Base-by-base conservation (phyloP, 1,140 invertebrate species). In the Elysia chlorotica region DNA sequence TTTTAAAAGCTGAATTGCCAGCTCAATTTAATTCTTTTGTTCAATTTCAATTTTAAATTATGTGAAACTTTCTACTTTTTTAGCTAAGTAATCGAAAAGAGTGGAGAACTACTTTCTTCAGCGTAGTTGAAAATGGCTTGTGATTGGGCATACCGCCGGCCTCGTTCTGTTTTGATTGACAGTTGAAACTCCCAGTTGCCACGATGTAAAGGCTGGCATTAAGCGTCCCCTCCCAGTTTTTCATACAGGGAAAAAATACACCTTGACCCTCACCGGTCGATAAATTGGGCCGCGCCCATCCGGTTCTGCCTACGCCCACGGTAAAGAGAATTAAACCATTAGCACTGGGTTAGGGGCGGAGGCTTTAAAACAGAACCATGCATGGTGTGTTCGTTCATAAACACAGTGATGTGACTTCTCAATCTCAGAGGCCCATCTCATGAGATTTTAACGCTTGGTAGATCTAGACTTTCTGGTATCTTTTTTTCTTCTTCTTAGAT, bases 101-200 rank as follows among this genome's bases (percentile, higher is more conserved):
- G 30, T 30, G 3, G n/a, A 61, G 25, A 37, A 25, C 21, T 36
- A 2, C 21, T 5, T 28, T 23, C 25, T 1, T n/a, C n/a, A 21
- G 6, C 21, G 36, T 36, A 17, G 54, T 21, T 19, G n/a, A n/a
- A n/a, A n/a, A n/a, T n/a, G n/a, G n/a, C n/a, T n/a, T n/a, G n/a
- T n/a, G n/a, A n/a, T n/a, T n/a, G n/a, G n/a, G n/a, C n/a, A n/a
- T n/a, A n/a, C 33, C 19, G 28, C 31, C 36, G 68, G n/a, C 68
- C 68, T 71, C 59, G 68, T 71, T 71, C 54, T 59, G 14, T n/a
- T 59, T 71, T 71, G 68, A 71, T 71, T 71, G 68, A 71, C 68
- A 71, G 68, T 33, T 37, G 68, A 25, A 59, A 71, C 68, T 36
- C 68, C 68, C 68, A 71, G 54, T 35, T 41, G 37, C 57, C n/a